A percentile compares a stretch with the other conserved stretches of the same genome.
phyloP scores from a whole-genome alignment of 2,797 vertebrate species.

The Cynodonichthys magdalenae region DNA sequence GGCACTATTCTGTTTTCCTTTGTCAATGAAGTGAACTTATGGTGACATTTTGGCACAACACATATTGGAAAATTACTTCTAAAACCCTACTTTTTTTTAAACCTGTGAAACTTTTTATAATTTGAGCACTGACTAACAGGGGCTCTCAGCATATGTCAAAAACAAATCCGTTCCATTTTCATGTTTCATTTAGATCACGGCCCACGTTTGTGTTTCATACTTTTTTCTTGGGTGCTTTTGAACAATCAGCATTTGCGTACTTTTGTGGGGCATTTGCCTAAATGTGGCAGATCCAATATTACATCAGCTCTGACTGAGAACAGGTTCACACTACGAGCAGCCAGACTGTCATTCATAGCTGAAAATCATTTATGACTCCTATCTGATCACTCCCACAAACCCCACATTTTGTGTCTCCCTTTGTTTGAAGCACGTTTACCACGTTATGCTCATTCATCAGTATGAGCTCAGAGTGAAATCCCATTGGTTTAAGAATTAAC shows the following conservation, averaged over 20 bases:
- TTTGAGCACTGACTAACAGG: background rate
- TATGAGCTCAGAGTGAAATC: conserved; percentile 46
- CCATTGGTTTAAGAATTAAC: conserved; percentile 16
- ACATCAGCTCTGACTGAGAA: conserved; percentile 59
- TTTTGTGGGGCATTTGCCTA: conserved; percentile 50
- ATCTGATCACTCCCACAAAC: conserved; percentile 16
- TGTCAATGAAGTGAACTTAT: background rate
- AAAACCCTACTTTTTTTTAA: background rate
- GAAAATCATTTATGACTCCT: conserved; percentile 62
- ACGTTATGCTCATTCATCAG: conserved; percentile 40
- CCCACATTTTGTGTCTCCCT: conserved; percentile 32
- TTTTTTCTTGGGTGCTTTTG: conserved; percentile 36
- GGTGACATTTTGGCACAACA: background rate
- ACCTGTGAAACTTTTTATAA: background rate
- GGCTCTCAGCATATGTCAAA: conserved; percentile 3
- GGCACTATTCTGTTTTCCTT: conserved; percentile 26
- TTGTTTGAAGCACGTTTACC: conserved; percentile 28
- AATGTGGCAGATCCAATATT: conserved; percentile 57
- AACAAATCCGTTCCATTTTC: conserved; percentile 24
- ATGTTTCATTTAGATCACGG: conserved; percentile 36
- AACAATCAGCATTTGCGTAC: conserved; percentile 33
- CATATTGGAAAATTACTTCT: background rate
- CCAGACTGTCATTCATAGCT: conserved; percentile 63
- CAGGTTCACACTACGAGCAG: conserved; percentile 23
- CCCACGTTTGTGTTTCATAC: conserved; percentile 13